Evolutionary conservation across 2,888 invertebrate genomes (phyloP).

Genomic region (Cylloceria caligata): DNA sequence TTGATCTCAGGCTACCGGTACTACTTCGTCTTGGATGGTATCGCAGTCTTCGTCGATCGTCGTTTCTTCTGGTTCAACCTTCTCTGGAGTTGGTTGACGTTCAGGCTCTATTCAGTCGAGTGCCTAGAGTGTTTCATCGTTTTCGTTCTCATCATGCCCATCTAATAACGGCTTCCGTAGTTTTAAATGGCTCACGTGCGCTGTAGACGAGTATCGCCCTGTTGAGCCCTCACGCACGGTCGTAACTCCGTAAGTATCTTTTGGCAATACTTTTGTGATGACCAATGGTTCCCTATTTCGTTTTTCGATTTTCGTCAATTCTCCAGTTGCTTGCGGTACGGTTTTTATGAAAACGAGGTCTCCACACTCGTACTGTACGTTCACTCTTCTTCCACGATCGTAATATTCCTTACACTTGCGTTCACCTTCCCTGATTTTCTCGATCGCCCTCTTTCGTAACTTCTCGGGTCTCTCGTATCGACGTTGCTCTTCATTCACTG

Average conservation of each 20-base stretch:
- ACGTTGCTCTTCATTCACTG: constrained; percentile 25
- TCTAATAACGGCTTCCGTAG: neutral
- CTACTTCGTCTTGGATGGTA: no score
- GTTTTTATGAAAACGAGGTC: constrained; percentile 45
- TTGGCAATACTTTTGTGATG: constrained; percentile 28
- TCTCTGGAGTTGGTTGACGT: neutral
- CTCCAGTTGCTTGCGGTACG: constrained; percentile 25
- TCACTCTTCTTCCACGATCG: constrained; percentile 39
- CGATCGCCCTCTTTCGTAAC: constrained; percentile 22
- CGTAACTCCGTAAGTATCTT: constrained; percentile 26
- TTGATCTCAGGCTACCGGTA: no score
- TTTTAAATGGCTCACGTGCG: constrained; percentile 33
- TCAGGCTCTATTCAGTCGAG: neutral
- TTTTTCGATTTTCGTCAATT: constrained; percentile 22
- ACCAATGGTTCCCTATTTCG: constrained; percentile 40
- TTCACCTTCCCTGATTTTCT: constrained; percentile 34
- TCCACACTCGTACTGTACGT: constrained; percentile 41
- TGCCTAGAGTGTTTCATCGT: neutral
- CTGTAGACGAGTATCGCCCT: constrained; percentile 33
- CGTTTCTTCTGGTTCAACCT: neutral
- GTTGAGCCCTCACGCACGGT: constrained; percentile 17
- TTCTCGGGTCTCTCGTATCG: constrained; percentile 36
- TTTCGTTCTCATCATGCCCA: neutral
- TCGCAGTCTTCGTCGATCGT: neutral
- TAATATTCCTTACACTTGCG: constrained; percentile 33